Percentiles rank a stretch among this genome's conserved stretches.
Conservation (phyloP, 1,140 invertebrate genomes). For the Heliconius hewitsoni region DNA sequence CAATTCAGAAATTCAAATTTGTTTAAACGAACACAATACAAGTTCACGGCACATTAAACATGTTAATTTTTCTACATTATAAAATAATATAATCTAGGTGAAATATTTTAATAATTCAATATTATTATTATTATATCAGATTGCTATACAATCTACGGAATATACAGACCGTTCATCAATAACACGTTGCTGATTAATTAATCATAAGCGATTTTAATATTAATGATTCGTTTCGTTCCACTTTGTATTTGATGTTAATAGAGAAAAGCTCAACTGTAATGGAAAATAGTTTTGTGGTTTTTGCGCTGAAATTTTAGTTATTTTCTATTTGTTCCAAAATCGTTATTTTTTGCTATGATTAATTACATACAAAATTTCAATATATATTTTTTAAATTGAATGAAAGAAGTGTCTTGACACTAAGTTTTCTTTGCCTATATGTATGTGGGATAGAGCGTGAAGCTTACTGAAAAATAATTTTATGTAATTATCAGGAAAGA, state of each 20-base stretch:
- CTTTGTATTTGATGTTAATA: background rate
- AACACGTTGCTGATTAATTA: constrained; percentile 3
- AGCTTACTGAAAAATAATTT: too few species aligned
- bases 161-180: background rate
- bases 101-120: background rate
- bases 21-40: background rate
- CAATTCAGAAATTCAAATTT: background rate
- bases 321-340: too few species aligned
- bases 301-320: too few species aligned
- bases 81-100: background rate
- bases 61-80: constrained; percentile 1
- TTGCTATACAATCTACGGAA: background rate
- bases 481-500: too few species aligned
- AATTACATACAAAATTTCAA: too few species aligned
- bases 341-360: too few species aligned
- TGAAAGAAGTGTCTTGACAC: too few species aligned
- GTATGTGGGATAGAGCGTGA: too few species aligned
- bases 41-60: background rate
- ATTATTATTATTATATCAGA: background rate
- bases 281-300: background rate
- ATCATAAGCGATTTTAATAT: constrained; percentile 13
- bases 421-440: too few species aligned
- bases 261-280: background rate
- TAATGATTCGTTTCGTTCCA: constrained; percentile 2
- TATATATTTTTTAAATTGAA: too few species aligned